Evolutionary conservation across 1,140 invertebrate species (phyloP), one percentile per base, ranked within the genome.

Genomic region (Drosophila auraria): DNA sequence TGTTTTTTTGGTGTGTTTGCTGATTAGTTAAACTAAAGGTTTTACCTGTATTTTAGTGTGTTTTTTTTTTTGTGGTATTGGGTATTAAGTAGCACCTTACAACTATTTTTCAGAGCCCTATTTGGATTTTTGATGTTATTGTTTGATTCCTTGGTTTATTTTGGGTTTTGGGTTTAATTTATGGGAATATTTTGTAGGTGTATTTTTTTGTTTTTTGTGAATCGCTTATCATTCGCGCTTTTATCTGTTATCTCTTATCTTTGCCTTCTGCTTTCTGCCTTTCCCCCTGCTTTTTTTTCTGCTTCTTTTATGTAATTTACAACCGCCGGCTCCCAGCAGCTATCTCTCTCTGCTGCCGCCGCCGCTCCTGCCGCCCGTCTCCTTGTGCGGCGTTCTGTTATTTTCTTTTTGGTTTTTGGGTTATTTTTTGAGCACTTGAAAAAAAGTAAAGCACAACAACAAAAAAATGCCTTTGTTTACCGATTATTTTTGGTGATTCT

Each of bases 241-340:
- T 56, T 56, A 56, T 56, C 54, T 56, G 54, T 56, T 56, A 56
- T 56, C 54, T 23, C 54, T 56, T 56, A 56, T 56, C 54, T 25
- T 25, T 42, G 56, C 27, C 30, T 42, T 44, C 57, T 63, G 58
- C 60, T 63, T 33, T 61, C 12, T 20, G 42, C n/a, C 2, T 42
- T 63, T 68, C 12, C 27, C 17, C 6, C 33, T 40, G 58, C 53
- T 61, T 61, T 64, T 64, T 74, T 27, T 68, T 57, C 27, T 33
- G 62, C 42, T 64, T 66, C 57, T 66, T 83, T 80, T 83, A 71
- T 83, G 71, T 83, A 79, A 83, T 83, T 83, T 76, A 71, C 68
- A 71, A 66, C 68, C 62, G 62, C 62, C 62, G 62, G 62, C 61
- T 63, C 44, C 30, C 68, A 57, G 57, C 64, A 45, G 33, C 57